Evolutionary conservation across 2,113 vertebrate genomes (phyloP).

Genomic region (Neoarius graeffei): DNA sequence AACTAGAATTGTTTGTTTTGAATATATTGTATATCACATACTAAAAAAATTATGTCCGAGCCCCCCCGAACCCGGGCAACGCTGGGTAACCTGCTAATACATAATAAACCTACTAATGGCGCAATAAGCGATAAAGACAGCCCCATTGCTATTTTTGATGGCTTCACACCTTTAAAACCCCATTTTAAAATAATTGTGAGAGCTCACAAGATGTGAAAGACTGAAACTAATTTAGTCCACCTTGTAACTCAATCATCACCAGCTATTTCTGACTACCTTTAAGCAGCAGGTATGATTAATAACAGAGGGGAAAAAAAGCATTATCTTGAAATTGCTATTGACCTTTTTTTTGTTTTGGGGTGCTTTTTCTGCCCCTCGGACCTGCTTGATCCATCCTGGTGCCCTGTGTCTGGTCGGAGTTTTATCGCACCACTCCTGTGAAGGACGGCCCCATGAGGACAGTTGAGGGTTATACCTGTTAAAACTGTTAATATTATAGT

Average conservation of each 20-base stretch:
- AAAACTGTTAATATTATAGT: too few relatives aligned
- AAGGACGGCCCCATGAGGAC: too few relatives aligned
- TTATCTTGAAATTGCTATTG: neutral
- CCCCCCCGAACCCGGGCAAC: too few relatives aligned
- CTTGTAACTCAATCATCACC: slow-evolving; percentile 20
- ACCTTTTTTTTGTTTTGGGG: neutral
- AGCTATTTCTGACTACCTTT: slow-evolving; percentile 12
- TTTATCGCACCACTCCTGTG: too few relatives aligned
- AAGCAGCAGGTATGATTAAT: slow-evolving; percentile 23
- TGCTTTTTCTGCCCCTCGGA: too few relatives aligned
- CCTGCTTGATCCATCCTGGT: too few relatives aligned
- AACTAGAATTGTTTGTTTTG: too few relatives aligned
- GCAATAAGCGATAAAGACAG: neutral
- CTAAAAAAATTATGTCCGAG: too few relatives aligned
- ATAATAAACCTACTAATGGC: neutral
- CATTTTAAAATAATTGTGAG: neutral
- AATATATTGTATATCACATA: too few relatives aligned
- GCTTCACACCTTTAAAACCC: neutral
- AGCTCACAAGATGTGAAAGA: slow-evolving; percentile 2
- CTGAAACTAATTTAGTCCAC: neutral
- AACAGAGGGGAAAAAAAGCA: neutral
- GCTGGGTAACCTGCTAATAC: too few relatives aligned
- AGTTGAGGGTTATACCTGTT: too few relatives aligned
- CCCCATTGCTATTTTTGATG: neutral
- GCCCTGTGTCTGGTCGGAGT: too few relatives aligned